Percentiles rank a stretch among this genome's conserved stretches.
These are phyloP conservation scores for Caenorhabditis sp. DNA, from an alignment of 2,888 invertebrate genomes.

Conservation along the genomic window DNA sequence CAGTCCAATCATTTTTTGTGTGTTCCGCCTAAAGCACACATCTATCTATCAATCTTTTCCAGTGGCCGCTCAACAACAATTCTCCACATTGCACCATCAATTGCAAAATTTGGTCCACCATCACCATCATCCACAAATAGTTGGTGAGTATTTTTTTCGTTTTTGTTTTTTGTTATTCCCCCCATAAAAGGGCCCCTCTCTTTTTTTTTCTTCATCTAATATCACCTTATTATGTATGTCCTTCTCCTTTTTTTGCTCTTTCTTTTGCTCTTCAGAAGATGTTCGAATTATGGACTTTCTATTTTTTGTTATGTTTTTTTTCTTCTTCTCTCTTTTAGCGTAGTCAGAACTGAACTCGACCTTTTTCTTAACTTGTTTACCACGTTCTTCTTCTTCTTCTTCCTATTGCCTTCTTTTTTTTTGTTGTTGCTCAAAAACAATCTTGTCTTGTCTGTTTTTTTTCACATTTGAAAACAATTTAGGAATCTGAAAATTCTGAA, in stretches of 20 bases:
- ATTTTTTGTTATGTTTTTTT: background rate
- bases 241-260: constrained; percentile 1
- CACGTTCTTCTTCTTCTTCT: background rate
- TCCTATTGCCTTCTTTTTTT: background rate
- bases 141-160: constrained; percentile 14
- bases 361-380: background rate
- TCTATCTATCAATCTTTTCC: no score
- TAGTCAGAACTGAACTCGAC: background rate
- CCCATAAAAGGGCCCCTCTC: background rate
- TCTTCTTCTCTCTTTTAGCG: background rate
- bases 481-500: no score
- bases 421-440: no score
- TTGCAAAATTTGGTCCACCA: constrained; percentile 29
- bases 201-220: constrained; percentile 15
- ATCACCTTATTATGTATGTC: constrained; percentile 10
- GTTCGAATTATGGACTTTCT: background rate
- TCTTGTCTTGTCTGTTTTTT: no score
- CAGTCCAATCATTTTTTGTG: background rate
- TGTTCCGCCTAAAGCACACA: constrained; percentile 9
- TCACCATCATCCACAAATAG: constrained; percentile 17
- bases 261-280: background rate
- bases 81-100: constrained; percentile 18
- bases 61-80: constrained; percentile 17
- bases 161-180: no score
- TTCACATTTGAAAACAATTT: no score